These are phyloP conservation scores for Anorthoa munda DNA, from an alignment of 2,888 invertebrate genomes.

Conservation along the genomic window DNA sequence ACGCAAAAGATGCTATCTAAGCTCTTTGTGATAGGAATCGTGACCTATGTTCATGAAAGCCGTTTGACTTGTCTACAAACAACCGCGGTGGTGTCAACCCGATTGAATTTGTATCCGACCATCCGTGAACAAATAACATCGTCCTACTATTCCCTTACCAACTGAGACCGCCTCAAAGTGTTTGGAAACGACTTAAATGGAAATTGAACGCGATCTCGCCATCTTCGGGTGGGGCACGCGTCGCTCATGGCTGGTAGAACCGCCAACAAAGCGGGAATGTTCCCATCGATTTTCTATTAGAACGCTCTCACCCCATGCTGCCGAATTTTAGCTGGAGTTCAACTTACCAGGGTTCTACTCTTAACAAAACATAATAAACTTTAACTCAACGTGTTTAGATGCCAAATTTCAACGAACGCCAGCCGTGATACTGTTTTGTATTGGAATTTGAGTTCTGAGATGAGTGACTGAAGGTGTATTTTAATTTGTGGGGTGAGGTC, in stretches of 20 bases:
- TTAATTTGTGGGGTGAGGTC: constrained; percentile 2
- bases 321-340: constrained; percentile 20
- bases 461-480: constrained; percentile 27
- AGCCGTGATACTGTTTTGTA: constrained; percentile 11
- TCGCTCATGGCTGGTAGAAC: not conserved
- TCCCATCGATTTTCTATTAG: constrained; percentile 55
- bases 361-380: constrained; percentile 43
- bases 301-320: constrained; percentile 36
- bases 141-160: constrained; percentile 1
- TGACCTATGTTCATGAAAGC: not conserved
- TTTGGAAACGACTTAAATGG: constrained; percentile 49
- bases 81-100: constrained; percentile 10
- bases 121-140: constrained; percentile 28
- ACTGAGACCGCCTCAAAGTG: constrained; percentile 19
- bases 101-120: constrained; percentile 32
- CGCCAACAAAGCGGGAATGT: constrained; percentile 22
- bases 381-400: constrained; percentile 34
- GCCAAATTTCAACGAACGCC: constrained; percentile 36
- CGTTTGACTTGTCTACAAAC: constrained; percentile 7
- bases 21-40: constrained; percentile 7
- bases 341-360: constrained; percentile 8
- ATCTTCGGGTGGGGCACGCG: constrained; percentile 35
- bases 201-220: constrained; percentile 47
- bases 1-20: constrained; percentile 2
- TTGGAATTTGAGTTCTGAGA: constrained; percentile 45